Base-by-base conservation (phyloP, 2,797 vertebrate genomes). In the Phyllotis vaccarum region DNA sequence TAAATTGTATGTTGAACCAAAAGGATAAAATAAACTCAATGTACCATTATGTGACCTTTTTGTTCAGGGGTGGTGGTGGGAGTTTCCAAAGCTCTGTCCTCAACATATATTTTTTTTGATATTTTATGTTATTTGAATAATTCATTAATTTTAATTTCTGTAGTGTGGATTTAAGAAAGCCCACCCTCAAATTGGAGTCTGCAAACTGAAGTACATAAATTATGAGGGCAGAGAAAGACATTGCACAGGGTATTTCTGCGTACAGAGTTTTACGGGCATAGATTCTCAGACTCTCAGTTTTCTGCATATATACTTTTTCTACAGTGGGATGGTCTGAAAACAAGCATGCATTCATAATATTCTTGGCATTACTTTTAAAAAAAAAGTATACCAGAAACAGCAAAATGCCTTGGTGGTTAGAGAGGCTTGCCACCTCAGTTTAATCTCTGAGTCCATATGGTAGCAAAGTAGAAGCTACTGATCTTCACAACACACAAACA, bases 141-240 rank as follows among this genome's bases (percentile, higher is more conserved):
- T 6, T 43, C 37, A 52, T 17, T 75, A 1, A 19, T 13, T 68
- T 79, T 86, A 9, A 46, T 8, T 86, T 0, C 7, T 89, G 31
- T 40, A 24, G 62, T 72, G 40, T 8, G 22, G 31, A 70, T 79
- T 96, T 89, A 89, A 27, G n/a, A 89, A 74, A 89, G 75, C 62
- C 19, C 14, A 37, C 2, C 60, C 7, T 76, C 40, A 79, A 52
- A 7, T 6, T 43, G 9, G 22, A 43, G 14, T 66, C 19, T 85
- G 52, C 21, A 80, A 93, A 92, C 10, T 88, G 24, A n/a, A 72
- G 19, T 10, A 74, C 4, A 14, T 49, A 54, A 62, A 70, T 22
- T 10, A 58, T 75, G n/a, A 5, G 5, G 14, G 31, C 78, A 66
- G 29, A 17, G 49, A 34, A 92, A 89, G 56, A 62, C 2, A 81